phyloP scores from a whole-genome alignment of 2,797 vertebrate genomes.

The Chelidonichthys spinosus region DNA sequence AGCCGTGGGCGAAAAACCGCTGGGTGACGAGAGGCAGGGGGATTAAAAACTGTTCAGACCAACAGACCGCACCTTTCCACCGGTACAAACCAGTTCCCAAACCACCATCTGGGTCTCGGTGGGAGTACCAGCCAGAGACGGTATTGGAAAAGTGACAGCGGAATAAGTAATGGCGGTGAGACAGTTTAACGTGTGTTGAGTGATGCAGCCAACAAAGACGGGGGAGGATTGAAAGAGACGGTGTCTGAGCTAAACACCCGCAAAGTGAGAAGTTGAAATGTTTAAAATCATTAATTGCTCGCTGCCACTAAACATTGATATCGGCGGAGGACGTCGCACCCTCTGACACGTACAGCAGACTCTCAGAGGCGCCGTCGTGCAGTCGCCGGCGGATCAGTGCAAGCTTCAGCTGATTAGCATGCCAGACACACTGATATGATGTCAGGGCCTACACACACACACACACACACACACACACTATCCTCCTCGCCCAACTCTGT shows the following conservation, averaged over 20 bases:
- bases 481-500: constrained; percentile 30
- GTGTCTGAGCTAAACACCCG: not conserved
- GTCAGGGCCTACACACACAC: constrained; percentile 38
- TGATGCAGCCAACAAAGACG: not conserved
- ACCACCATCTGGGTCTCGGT: constrained; percentile 5
- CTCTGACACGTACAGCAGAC: constrained; percentile 40
- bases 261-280: constrained; percentile 15
- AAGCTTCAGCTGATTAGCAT: constrained; percentile 63
- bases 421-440: constrained; percentile 59
- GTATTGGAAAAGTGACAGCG: not conserved
- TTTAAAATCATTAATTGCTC: constrained; percentile 46
- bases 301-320: constrained; percentile 47
- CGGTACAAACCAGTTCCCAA: constrained; percentile 7
- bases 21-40: constrained; percentile 23
- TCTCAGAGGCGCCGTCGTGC: constrained; percentile 40
- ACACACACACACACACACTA: not conserved
- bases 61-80: constrained; percentile 10
- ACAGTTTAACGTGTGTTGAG: constrained; percentile 12
- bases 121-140: constrained; percentile 10
- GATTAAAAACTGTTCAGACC: constrained; percentile 22
- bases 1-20: constrained; percentile 21
- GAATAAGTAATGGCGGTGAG: constrained; percentile 14
- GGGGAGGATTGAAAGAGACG: not conserved
- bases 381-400: constrained; percentile 52
- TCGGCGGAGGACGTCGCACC: constrained; percentile 71